Base-by-base conservation (phyloP, 92 coral and sea anemone genomes). In the Parazoanthus swiftii region DNA sequence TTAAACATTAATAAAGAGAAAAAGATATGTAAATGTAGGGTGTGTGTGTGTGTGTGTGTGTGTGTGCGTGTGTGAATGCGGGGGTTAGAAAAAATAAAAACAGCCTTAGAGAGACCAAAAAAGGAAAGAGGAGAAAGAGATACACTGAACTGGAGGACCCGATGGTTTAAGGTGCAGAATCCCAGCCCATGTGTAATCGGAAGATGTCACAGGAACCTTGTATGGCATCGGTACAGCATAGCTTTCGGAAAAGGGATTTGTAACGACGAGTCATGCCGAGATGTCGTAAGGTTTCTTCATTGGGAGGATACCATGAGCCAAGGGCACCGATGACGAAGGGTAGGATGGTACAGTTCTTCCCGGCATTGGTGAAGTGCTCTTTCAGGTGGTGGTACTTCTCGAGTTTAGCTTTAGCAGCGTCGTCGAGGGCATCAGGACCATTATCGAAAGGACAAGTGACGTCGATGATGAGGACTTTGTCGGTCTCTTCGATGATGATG, bases 151-250 rank as follows among this genome's bases (percentile, higher is more conserved):
- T 67, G 73, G 73, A 67, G 73, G 73, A 67, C 56, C 56, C 73
- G 29, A 18, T 67, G 73, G 73, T 18, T 20, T 67, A 67, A 67
- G 73, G 73, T 67, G 73, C 73, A 20, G 73, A 67, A 67, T 67
- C 73, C 73, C 73, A 67, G 74, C 90, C 90, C 85, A 88, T 25
- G 90, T 88, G 90, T 18, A 37, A 68, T 20, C 85, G 90, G 68
- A 3, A 79, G 65, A 88, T 79, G 79, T 79, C 79, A 56, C 29
- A 37, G n/a, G 90, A 78, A 35, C 86, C 86, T 29, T 88, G 90
- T 75, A 88, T 88, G 78, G 85, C 90, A 42, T 88, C 90, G 38
- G 85, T 88, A 63, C 85, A 78, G 76, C 90, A 88, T 0, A 88
- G 86, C 79, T 88, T 88, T 15, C 85, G 77, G 85, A 88, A 88